phyloP scores from a whole-genome alignment of 1,140 invertebrate genomes.

The Daktulosphaira vitifoliae region DNA sequence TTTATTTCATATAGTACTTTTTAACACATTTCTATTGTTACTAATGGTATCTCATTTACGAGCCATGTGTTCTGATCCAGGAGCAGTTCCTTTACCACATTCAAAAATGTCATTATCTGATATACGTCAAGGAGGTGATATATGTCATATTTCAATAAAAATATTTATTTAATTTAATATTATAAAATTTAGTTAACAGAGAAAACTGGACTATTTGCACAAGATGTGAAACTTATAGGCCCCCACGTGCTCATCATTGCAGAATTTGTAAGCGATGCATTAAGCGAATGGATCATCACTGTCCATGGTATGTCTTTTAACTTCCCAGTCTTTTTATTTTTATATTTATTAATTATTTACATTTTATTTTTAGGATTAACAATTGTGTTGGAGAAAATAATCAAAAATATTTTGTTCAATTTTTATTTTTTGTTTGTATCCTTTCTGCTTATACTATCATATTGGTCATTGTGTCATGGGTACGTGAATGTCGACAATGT shows the following conservation, averaged over 20 bases:
- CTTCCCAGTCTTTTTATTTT: background rate
- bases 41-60: constrained; percentile 67
- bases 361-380: constrained; percentile 60
- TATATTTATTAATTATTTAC: background rate
- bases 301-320: constrained; percentile 56
- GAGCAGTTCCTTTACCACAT: constrained; percentile 72
- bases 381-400: constrained; percentile 90
- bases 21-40: constrained; percentile 71
- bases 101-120: constrained; percentile 79
- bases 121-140: constrained; percentile 51
- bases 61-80: constrained; percentile 82
- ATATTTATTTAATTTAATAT: no score
- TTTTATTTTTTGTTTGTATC: constrained; percentile 68
- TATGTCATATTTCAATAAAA: no score
- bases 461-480: constrained; percentile 65
- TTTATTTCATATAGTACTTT: constrained; percentile 67
- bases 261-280: constrained; percentile 81
- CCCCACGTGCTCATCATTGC: constrained; percentile 80
- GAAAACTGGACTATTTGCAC: constrained; percentile 80
- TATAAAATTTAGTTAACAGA: constrained; percentile 44
- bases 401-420: constrained; percentile 90
- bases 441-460: constrained; percentile 59
- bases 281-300: constrained; percentile 84
- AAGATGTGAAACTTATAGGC: constrained; percentile 73
- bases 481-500: constrained; percentile 61